Conservation (phyloP, 2,888 invertebrate genomes). For the Andrena minutula region DNA sequence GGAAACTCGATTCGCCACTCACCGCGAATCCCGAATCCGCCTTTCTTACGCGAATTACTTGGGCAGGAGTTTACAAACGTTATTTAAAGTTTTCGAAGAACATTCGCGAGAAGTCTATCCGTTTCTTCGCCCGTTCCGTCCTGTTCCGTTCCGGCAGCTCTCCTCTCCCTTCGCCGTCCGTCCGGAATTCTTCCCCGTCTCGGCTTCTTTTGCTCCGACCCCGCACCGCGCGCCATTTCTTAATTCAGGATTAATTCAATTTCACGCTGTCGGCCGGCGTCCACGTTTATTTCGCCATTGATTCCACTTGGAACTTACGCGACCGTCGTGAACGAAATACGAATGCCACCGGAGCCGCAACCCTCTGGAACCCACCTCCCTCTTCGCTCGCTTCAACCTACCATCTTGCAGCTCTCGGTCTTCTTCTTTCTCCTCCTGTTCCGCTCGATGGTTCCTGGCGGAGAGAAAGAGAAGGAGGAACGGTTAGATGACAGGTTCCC, state of each 20-base stretch:
- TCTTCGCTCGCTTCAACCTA: constrained; percentile 27
- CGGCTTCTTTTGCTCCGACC: constrained; percentile 24
- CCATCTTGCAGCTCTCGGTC: constrained; percentile 34
- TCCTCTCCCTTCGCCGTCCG: not conserved
- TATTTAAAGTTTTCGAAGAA: constrained; percentile 76
- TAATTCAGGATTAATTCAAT: constrained; percentile 78
- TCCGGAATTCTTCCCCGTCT: constrained; percentile 20
- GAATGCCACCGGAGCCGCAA: constrained; percentile 5
- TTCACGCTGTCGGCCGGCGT: constrained; percentile 71
- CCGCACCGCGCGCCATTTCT: constrained; percentile 57
- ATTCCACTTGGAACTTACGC: constrained; percentile 38
- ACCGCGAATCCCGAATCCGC: constrained; percentile 64
- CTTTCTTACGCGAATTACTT: constrained; percentile 73
- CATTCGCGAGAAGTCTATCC: constrained; percentile 52
- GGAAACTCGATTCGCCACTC: constrained; percentile 68
- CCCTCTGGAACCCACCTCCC: constrained; percentile 11
- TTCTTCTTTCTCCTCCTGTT: not conserved
- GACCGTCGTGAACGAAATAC: constrained; percentile 45
- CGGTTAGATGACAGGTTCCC: constrained; percentile 27
- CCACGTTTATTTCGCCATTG: constrained; percentile 67
- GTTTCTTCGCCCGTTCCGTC: not conserved
- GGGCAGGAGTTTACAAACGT: constrained; percentile 75
- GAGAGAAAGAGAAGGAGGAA: not conserved
- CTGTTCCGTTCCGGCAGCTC: constrained; percentile 1
- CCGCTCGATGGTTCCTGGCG: not conserved